Evolutionary conservation across 92 coral and sea anemone species (phyloP).

Genomic region (Palythoa caribaeorum): DNA sequence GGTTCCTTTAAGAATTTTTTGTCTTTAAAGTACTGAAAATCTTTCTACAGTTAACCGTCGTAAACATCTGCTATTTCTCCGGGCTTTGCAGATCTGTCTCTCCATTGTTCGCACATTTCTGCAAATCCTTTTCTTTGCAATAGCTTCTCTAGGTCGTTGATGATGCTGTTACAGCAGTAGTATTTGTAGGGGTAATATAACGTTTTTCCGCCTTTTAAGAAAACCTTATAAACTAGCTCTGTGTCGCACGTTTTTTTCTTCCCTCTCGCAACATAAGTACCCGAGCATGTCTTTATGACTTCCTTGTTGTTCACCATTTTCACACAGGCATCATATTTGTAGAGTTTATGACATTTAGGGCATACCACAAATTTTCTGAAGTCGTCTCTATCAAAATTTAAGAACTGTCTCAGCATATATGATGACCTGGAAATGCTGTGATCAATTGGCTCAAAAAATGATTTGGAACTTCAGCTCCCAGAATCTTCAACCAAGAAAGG

Average conservation of each 20-base stretch:
- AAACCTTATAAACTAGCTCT: background rate
- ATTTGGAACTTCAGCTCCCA: conserved; percentile 57
- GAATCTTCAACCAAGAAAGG: conserved; percentile 53
- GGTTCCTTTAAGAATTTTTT: conserved; percentile 63
- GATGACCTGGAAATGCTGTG: conserved; percentile 57
- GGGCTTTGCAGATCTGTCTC: conserved; percentile 27
- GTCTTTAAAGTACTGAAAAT: conserved; percentile 59
- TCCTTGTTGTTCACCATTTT: conserved; percentile 56
- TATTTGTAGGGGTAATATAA: conserved; percentile 68
- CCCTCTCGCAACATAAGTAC: conserved; percentile 44
- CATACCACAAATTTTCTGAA: conserved; percentile 75
- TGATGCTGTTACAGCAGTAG: conserved; percentile 68
- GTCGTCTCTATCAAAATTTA: conserved; percentile 64
- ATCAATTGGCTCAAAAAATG: conserved; percentile 50
- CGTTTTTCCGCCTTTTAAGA: conserved; percentile 48
- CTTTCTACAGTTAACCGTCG: conserved; percentile 68
- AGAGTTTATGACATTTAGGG: conserved; percentile 66
- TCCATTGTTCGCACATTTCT: conserved; percentile 46
- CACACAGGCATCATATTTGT: conserved; percentile 64
- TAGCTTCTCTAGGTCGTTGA: conserved; percentile 55
- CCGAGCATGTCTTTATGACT: conserved; percentile 22
- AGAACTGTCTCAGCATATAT: conserved; percentile 56
- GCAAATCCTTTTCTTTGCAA: conserved; percentile 22
- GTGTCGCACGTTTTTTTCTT: conserved; percentile 29
- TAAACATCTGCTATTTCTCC: conserved; percentile 69